Evolutionary conservation across 1,140 invertebrate genomes (phyloP).

Genomic region (Drosophila paulistorum): DNA sequence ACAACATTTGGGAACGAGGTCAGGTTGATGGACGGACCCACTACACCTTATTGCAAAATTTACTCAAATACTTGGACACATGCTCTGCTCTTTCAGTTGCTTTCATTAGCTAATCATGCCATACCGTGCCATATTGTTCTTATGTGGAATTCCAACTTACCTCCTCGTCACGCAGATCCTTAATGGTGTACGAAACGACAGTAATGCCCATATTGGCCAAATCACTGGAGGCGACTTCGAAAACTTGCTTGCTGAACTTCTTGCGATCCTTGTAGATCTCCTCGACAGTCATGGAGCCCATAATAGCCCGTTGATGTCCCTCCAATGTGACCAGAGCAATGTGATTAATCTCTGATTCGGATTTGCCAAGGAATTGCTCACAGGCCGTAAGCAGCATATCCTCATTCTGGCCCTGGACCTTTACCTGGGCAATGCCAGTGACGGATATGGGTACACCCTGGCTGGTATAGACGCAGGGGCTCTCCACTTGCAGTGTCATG

Average conservation of each 20-base stretch:
- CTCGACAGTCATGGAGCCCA: conserved; percentile 99
- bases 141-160: conserved; percentile 84
- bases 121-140: conserved; percentile 12
- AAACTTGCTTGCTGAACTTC: conserved; percentile 99
- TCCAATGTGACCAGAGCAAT: conserved; percentile 98
- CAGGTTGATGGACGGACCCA: no score
- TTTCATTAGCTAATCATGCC: conserved; percentile 19
- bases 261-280: conserved; percentile 99
- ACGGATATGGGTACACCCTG: conserved; percentile 98
- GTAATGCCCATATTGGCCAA: conserved; percentile 99
- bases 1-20: no score
- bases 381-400: conserved; percentile 98
- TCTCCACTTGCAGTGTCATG: conserved; percentile 97
- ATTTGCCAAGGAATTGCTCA: conserved; percentile 98
- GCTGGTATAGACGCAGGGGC: conserved; percentile 96
- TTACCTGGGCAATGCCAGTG: conserved; percentile 98
- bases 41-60: no score
- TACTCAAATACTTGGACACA: no score
- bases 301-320: conserved; percentile 98
- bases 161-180: conserved; percentile 98
- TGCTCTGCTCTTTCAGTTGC: no score
- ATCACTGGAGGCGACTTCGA: conserved; percentile 97
- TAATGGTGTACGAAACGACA: conserved; percentile 98
- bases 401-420: conserved; percentile 98
- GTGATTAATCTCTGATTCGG: conserved; percentile 94